A percentile compares a stretch with the other conserved stretches of the same genome.
These are phyloP conservation scores for Procambarus clarkii DNA, from an alignment of 1,140 invertebrate species.

Conservation along the genomic window DNA sequence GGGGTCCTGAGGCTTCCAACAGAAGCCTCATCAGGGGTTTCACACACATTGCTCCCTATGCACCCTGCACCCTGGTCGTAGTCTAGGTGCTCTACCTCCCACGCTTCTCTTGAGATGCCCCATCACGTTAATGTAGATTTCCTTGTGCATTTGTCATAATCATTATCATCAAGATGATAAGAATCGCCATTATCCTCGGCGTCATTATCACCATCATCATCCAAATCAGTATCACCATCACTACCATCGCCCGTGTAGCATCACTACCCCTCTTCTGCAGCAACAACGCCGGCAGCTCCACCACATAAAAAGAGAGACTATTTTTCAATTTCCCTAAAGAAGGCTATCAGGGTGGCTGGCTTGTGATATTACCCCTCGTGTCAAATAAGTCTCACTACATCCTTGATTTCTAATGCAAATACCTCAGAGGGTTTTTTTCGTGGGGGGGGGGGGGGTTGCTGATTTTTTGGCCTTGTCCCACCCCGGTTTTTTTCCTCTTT, in stretches of 20 bases:
- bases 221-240: not conserved
- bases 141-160: no score
- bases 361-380: slow-evolving; percentile 37
- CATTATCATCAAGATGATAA: not conserved
- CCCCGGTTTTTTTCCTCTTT: slow-evolving; percentile 35
- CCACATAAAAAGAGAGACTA: slow-evolving; percentile 1
- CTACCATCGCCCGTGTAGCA: not conserved
- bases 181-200: no score
- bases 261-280: not conserved
- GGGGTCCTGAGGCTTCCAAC: no score
- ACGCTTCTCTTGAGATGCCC: no score
- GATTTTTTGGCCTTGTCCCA: not conserved
- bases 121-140: no score
- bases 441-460: no score
- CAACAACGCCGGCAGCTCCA: slow-evolving; percentile 1
- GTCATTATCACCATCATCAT: not conserved
- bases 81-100: no score
- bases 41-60: no score
- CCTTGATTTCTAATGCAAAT: slow-evolving; percentile 69
- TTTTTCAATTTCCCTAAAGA: slow-evolving; percentile 48
- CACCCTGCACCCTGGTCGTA: no score
- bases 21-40: no score
- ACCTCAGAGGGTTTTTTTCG: slow-evolving; percentile 31
- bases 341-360: slow-evolving; percentile 11
- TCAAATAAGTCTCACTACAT: slow-evolving; percentile 45